A percentile compares a stretch with the other conserved stretches of the same genome.
Evolutionary conservation across 2,113 vertebrate species (phyloP).

Genomic region (Cricetomys ansorgei): DNA sequence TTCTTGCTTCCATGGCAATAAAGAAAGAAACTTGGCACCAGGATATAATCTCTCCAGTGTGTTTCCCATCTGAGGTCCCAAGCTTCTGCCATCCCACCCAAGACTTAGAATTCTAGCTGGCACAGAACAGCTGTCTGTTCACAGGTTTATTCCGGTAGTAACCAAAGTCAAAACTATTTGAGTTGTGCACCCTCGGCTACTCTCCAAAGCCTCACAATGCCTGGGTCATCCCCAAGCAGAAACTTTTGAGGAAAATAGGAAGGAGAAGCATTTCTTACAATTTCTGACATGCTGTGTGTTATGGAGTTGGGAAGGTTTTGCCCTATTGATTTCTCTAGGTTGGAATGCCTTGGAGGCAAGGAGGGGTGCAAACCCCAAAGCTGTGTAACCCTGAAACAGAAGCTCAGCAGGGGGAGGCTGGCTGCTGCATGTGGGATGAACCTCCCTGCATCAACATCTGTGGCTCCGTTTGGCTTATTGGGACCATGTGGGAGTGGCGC

Average conservation of each 20-base stretch:
- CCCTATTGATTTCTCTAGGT: neutral
- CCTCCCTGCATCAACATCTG: too few relatives aligned
- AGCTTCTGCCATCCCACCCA: slow-evolving; percentile 77
- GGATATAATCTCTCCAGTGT: slow-evolving; percentile 64
- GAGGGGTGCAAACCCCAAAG: neutral
- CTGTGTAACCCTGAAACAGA: neutral
- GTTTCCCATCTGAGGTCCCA: slow-evolving; percentile 69
- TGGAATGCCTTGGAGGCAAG: neutral
- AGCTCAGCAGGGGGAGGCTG: neutral
- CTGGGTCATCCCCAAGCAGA: slow-evolving; percentile 61
- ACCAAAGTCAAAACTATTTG: slow-evolving; percentile 73
- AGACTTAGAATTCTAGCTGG: slow-evolving; percentile 72
- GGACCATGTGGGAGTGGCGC: neutral
- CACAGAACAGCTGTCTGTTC: slow-evolving; percentile 67
- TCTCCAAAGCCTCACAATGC: slow-evolving; percentile 59
- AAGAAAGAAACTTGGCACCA: slow-evolving; percentile 72
- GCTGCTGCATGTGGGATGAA: neutral
- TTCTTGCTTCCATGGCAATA: slow-evolving; percentile 72
- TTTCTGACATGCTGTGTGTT: neutral
- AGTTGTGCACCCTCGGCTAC: slow-evolving; percentile 51
- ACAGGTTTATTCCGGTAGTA: slow-evolving; percentile 75
- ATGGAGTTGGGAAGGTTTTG: neutral
- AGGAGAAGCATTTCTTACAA: neutral
- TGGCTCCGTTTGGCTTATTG: neutral
- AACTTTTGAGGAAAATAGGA: slow-evolving; percentile 51